Evolutionary conservation across 2,797 vertebrate genomes (phyloP), one percentile per base, ranked within the genome.

Genomic region (Poeciliopsis presidionis): DNA sequence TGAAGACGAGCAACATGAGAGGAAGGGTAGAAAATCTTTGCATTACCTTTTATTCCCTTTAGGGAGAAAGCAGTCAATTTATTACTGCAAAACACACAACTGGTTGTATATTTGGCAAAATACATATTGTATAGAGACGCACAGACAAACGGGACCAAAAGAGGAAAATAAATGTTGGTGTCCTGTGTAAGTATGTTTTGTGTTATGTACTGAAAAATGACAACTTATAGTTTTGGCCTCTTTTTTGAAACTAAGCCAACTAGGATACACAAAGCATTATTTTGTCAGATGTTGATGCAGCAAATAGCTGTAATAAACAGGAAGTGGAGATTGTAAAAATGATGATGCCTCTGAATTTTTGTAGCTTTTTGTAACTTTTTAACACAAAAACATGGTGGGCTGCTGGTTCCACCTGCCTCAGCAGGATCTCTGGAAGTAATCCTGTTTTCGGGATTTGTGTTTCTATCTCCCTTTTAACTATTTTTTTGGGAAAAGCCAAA

Each of bases 1-100:
- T 75, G 45, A 73, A 87, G 83, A 87, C 84, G 89, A 88, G 85
- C 76, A 81, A 78, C 53, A 77, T 33, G 46, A n/a, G 1, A 53
- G 75, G 51, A 76, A 49, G 80, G 81, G 47, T 59, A 12, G 53
- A 25, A 63, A 18, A 7, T 20, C 11, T 9, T 9, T 6, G 41
- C 22, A 4, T 25, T 45, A 59, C 83, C 5, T 22, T 63, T 74
- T 39, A 20, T 41, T 33, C 51, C 72, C 65, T 53, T 36, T 25
- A 75, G 16, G 39, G 45, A 45, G 69, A 81, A 73, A 14, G 9
- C 11, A 11, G 67, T 59, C 33, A 25, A 47, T 81, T 53, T 51
- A 47, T 77, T 2, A 59, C 20, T 46, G 41, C 22, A 51, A 53
- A 51, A 65, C 20, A 70, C 36, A 80, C 7, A 33, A 28, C 28